Conservation (phyloP, 1,140 invertebrate species). For the Apis florea region DNA sequence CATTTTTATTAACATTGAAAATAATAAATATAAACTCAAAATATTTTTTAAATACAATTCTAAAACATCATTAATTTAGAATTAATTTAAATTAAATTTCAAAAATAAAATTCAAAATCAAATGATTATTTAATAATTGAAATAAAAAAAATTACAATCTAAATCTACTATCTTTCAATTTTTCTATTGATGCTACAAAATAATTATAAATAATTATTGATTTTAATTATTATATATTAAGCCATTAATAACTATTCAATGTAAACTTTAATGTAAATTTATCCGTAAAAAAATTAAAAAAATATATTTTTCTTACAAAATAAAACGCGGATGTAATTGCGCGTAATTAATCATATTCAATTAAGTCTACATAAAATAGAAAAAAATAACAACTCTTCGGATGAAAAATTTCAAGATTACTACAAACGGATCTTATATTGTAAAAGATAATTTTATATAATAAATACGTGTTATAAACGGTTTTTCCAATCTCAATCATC, state of each 20-base stretch:
- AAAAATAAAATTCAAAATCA: background rate
- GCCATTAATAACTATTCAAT: background rate
- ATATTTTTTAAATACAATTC: background rate
- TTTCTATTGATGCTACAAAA: background rate
- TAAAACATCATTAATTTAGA: background rate
- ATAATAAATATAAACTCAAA: background rate
- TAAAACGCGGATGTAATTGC: background rate
- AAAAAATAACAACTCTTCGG: background rate
- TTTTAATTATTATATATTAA: background rate
- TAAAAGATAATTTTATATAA: background rate
- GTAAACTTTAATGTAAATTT: background rate
- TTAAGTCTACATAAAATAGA: background rate
- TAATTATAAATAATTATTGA: background rate
- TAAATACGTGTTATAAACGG: background rate
- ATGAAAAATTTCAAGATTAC: background rate
- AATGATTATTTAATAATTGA: too few species aligned
- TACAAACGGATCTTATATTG: background rate
- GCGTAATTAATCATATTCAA: background rate
- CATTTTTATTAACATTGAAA: background rate
- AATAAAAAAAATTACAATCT: too few species aligned
- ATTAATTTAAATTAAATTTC: background rate
- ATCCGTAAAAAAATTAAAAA: background rate
- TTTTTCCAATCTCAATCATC: background rate
- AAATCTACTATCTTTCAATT: too few species aligned
- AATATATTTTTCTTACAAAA: background rate